These are phyloP conservation scores for Caenorhabditis panamensis DNA, from an alignment of 2,888 invertebrate species.

Conservation along the genomic window DNA sequence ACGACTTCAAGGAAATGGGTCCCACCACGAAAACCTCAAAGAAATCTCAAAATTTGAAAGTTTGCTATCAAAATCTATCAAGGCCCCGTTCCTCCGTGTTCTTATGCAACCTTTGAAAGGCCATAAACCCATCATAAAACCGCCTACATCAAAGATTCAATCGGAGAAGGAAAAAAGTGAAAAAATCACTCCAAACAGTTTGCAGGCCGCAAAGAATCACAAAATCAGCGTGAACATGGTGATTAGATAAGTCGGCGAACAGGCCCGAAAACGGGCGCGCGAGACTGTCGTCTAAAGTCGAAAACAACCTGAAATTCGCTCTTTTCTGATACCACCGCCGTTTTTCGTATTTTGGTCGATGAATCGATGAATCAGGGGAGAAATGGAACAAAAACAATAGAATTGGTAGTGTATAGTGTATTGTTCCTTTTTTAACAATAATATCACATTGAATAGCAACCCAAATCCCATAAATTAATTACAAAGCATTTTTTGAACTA, in stretches of 20 bases:
- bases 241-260: constrained; percentile 55
- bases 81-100: background rate
- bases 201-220: constrained; percentile 9
- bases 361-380: constrained; percentile 29
- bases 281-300: constrained; percentile 26
- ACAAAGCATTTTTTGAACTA: too few relatives aligned
- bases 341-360: constrained; percentile 49
- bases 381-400: constrained; percentile 10
- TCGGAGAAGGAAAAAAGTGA: too few relatives aligned
- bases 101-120: background rate
- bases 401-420: too few relatives aligned
- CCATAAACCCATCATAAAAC: constrained; percentile 7
- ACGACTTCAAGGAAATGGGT: too few relatives aligned
- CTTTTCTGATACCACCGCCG: constrained; percentile 22
- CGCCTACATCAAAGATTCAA: too few relatives aligned
- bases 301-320: constrained; percentile 53
- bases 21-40: too few relatives aligned
- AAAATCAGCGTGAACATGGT: constrained; percentile 33
- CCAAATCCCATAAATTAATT: background rate
- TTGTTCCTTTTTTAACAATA: too few relatives aligned
- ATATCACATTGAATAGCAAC: constrained; percentile 3
- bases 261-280: constrained; percentile 20
- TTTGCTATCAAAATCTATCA: too few relatives aligned
- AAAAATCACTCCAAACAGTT: background rate
- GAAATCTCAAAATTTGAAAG: too few relatives aligned